Evolutionary conservation across 2,113 vertebrate genomes (phyloP).

Genomic region (Corythornis vintsioides): DNA sequence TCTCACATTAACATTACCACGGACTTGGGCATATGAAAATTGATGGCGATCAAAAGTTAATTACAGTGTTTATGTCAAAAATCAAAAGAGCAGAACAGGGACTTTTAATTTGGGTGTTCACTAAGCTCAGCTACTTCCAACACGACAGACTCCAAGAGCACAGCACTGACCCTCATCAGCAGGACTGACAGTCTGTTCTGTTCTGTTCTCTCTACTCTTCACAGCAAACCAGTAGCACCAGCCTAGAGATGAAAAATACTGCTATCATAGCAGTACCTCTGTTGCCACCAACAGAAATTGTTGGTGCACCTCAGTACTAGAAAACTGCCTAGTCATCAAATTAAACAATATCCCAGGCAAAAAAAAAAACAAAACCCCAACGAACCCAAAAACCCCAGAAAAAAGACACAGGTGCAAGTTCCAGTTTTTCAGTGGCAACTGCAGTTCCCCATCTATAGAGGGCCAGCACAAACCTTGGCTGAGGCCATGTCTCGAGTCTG

Average conservation of each 20-base stretch:
- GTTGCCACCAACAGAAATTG: neutral
- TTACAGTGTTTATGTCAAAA: constrained; percentile 29
- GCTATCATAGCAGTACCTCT: neutral
- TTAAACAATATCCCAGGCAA: neutral
- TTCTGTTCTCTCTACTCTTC: neutral
- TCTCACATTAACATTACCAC: neutral
- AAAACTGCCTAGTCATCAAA: neutral
- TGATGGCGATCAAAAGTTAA: constrained; percentile 20
- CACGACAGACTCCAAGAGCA: neutral
- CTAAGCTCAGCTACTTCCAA: neutral
- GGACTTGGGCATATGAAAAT: neutral
- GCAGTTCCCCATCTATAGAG: neutral
- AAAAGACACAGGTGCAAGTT: neutral
- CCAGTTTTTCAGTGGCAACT: neutral
- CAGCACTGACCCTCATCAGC: neutral
- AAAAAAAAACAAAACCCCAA: fast-evolving
- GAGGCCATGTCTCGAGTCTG: neutral
- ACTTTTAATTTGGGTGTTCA: neutral
- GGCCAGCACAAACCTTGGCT: neutral
- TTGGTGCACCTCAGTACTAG: neutral
- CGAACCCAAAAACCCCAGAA: too few relatives aligned
- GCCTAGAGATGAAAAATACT: neutral
- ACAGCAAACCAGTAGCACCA: neutral
- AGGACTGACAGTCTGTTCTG: neutral
- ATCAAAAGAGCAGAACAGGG: neutral